Conservation (phyloP, 2,113 vertebrate genomes). For the Balaenoptera acutorostrata region DNA sequence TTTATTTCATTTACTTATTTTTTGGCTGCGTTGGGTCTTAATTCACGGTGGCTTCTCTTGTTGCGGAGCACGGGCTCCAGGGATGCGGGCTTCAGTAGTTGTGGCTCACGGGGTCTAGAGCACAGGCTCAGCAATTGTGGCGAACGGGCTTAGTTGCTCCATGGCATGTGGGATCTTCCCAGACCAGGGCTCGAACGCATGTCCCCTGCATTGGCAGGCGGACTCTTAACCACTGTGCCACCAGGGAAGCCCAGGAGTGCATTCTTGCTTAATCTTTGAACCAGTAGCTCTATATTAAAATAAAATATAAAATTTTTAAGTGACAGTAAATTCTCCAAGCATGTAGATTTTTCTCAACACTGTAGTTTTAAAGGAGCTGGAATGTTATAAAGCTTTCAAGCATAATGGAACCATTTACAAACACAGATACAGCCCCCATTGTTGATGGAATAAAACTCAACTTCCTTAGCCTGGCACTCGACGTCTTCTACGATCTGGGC, state of each 20-base stretch:
- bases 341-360: not conserved
- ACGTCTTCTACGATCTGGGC: not conserved
- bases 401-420: not conserved
- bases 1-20: too few species aligned
- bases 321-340: not conserved
- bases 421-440: accelerated
- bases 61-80: too few species aligned
- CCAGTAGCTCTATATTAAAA: not conserved
- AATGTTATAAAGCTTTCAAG: not conserved
- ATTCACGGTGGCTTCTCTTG: too few species aligned
- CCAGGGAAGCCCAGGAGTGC: not conserved
- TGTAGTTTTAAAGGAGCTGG: not conserved
- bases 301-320: not conserved
- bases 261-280: not conserved
- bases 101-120: too few species aligned
- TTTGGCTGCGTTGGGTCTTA: too few species aligned
- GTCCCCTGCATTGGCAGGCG: too few species aligned
- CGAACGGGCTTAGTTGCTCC: too few species aligned
- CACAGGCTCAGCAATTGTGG: too few species aligned
- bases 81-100: too few species aligned
- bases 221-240: too few species aligned
- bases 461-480: not conserved
- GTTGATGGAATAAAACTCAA: not conserved
- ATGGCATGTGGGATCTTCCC: too few species aligned
- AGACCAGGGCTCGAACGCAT: too few species aligned